A percentile compares a stretch with the other conserved stretches of the same genome.
These are phyloP conservation scores for Trigoniulus corallinus DNA, from an alignment of 1,140 invertebrate genomes.

Conservation along the genomic window DNA sequence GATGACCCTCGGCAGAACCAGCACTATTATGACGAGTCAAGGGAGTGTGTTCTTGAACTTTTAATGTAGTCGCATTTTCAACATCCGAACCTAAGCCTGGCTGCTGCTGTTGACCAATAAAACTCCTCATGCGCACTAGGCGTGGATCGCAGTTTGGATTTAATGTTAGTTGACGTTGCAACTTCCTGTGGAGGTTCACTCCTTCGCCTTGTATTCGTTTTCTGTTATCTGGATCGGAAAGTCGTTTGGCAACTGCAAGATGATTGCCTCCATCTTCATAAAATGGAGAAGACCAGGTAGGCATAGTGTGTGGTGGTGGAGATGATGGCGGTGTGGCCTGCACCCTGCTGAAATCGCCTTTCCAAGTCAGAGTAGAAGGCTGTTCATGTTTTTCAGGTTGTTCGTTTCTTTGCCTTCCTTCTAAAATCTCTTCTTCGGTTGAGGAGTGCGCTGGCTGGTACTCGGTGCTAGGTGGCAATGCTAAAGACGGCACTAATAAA, in stretches of 20 bases:
- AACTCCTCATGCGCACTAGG: slow-evolving; percentile 28
- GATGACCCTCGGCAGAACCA: background rate
- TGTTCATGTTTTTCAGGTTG: slow-evolving; percentile 36
- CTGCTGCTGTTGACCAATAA: slow-evolving; percentile 5
- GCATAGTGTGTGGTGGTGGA: background rate
- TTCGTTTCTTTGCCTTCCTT: too few relatives aligned
- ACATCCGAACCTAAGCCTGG: background rate
- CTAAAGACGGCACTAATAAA: background rate
- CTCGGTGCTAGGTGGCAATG: background rate
- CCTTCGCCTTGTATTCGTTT: slow-evolving; percentile 3
- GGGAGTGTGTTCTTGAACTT: slow-evolving; percentile 8
- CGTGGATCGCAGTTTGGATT: slow-evolving; percentile 60
- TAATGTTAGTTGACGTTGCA: slow-evolving; percentile 60
- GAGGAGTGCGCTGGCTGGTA: background rate
- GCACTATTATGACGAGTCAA: slow-evolving; percentile 19
- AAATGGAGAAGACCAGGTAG: slow-evolving; percentile 5
- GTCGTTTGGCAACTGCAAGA: slow-evolving; percentile 25
- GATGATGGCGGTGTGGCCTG: slow-evolving; percentile 7
- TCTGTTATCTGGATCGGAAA: slow-evolving; percentile 25
- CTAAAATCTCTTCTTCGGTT: too few relatives aligned
- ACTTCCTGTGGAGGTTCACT: slow-evolving; percentile 52
- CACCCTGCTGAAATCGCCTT: slow-evolving; percentile 1
- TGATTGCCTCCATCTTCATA: slow-evolving; percentile 19
- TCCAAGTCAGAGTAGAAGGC: too few relatives aligned
- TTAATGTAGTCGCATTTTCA: background rate